These are phyloP conservation scores for Ophioninae sp. DNA, from an alignment of 2,888 invertebrate species.

Conservation along the genomic window DNA sequence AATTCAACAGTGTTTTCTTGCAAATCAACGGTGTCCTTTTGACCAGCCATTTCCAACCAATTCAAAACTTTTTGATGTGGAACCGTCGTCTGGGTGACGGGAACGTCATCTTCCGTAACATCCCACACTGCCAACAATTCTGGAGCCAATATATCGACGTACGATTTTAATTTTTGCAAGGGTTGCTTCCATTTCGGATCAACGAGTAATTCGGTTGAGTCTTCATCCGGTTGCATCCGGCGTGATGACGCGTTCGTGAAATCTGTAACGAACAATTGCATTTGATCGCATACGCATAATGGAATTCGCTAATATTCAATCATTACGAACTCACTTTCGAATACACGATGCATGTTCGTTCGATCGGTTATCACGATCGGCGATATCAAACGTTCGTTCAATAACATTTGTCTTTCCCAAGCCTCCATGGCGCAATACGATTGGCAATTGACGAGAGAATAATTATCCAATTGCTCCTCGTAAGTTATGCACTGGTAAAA, in stretches of 20 bases:
- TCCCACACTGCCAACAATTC: slow-evolving; percentile 77
- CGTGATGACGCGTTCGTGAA: slow-evolving; percentile 68
- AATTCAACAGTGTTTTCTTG: slow-evolving; percentile 59
- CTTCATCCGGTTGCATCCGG: slow-evolving; percentile 8
- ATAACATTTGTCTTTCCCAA: slow-evolving; percentile 73
- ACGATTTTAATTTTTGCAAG: slow-evolving; percentile 70
- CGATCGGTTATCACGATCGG: slow-evolving; percentile 71
- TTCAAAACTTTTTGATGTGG: slow-evolving; percentile 76
- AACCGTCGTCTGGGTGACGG: slow-evolving; percentile 66
- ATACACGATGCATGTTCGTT: slow-evolving; percentile 69
- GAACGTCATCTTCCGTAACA: slow-evolving; percentile 70
- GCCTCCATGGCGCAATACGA: slow-evolving; percentile 70
- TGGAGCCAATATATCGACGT: slow-evolving; percentile 76
- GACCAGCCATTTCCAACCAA: slow-evolving; percentile 73
- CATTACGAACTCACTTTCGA: slow-evolving; percentile 67
- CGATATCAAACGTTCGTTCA: slow-evolving; percentile 64
- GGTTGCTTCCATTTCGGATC: slow-evolving; percentile 73
- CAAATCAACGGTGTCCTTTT: slow-evolving; percentile 45
- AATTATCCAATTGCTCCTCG: slow-evolving; percentile 65
- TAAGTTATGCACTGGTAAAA: slow-evolving; percentile 78
- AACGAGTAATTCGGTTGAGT: slow-evolving; percentile 16
- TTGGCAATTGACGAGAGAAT: slow-evolving; percentile 71
- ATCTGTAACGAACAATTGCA: slow-evolving; percentile 56
- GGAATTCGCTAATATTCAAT: background rate
- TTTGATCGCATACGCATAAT: background rate